Percentiles rank a stretch among this genome's conserved stretches.
phyloP scores from a whole-genome alignment of 2,113 vertebrate genomes.

The Cygnus atratus region DNA sequence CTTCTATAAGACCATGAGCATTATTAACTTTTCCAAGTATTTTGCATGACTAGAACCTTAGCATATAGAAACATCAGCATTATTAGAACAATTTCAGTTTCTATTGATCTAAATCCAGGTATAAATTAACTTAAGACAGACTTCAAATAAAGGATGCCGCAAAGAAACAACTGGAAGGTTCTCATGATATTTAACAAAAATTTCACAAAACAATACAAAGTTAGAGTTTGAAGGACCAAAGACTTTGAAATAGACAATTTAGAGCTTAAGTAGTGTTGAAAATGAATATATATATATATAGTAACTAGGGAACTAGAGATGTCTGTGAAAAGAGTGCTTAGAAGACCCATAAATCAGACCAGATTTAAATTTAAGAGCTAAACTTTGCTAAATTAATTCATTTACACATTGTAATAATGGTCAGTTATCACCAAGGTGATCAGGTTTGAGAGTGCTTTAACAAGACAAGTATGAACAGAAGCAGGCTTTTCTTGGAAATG shows the following conservation, averaged over 20 bases:
- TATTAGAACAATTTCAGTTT: neutral
- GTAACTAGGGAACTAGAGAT: neutral
- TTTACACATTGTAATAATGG: neutral
- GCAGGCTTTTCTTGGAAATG: neutral
- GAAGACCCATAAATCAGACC: neutral
- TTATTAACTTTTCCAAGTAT: neutral
- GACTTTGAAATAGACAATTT: neutral
- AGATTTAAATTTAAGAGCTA: neutral
- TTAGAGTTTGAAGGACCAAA: neutral
- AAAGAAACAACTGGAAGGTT: neutral
- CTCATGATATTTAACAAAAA: neutral
- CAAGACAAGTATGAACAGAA: neutral
- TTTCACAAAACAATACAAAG: neutral
- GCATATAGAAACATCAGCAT: neutral
- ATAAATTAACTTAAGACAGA: neutral
- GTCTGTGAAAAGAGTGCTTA: neutral
- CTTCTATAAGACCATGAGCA: neutral
- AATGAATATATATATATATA: neutral
- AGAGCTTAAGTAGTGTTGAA: neutral
- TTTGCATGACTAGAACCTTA: neutral
- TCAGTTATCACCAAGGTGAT: neutral
- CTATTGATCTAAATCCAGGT: accelerated
- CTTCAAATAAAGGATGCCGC: neutral
- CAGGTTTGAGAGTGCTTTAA: neutral
- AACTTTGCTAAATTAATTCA: neutral